Evolutionary conservation across 2,888 invertebrate species (phyloP).

Genomic region (Rhagonycha lutea): DNA sequence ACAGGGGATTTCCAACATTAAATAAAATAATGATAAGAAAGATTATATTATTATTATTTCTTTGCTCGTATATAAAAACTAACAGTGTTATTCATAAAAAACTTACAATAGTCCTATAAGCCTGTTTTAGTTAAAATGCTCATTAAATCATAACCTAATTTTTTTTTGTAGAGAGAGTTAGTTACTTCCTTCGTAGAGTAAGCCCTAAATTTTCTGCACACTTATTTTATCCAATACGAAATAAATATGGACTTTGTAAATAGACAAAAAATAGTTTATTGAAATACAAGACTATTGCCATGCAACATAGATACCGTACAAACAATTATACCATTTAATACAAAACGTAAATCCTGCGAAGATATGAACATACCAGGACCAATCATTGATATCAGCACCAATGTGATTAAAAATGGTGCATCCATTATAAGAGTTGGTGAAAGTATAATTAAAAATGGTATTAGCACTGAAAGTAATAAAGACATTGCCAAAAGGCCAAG

Average conservation of each 20-base stretch:
- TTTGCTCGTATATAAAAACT: no score
- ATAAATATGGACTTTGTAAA: no score
- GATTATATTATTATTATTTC: no score
- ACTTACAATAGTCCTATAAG: no score
- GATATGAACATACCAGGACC: constrained; percentile 36
- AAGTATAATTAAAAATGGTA: constrained; percentile 39
- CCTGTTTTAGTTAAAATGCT: no score
- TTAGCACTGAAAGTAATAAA: constrained; percentile 37
- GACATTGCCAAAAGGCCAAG: constrained; percentile 39
- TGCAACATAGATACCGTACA: background rate
- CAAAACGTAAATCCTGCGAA: constrained; percentile 35
- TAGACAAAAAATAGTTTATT: background rate
- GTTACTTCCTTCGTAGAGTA: no score
- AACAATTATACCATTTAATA: constrained; percentile 27
- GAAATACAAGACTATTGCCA: background rate
- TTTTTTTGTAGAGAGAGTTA: no score
- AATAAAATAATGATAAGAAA: background rate
- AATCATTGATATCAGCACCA: constrained; percentile 31
- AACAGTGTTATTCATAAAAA: no score
- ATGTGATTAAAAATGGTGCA: constrained; percentile 33
- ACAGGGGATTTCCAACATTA: background rate
- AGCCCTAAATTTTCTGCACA: no score
- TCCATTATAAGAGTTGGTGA: constrained; percentile 39
- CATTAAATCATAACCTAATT: no score
- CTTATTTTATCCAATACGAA: no score